phyloP scores from a whole-genome alignment of 1,140 invertebrate species.

The Oreohelix idahoensis region DNA sequence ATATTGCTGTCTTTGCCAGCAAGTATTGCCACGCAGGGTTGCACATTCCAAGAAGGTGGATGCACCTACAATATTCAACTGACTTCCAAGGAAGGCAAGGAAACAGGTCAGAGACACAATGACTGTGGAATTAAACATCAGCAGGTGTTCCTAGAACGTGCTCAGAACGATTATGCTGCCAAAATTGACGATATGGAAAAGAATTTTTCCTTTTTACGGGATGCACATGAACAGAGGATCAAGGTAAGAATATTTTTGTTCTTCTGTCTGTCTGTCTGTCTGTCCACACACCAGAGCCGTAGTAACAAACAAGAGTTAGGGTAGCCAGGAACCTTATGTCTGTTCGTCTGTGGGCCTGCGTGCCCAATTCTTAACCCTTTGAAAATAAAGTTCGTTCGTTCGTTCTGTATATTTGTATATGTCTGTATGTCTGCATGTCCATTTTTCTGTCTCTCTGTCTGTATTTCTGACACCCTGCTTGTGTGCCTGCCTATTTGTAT shows the following conservation, averaged over 20 bases:
- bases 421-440: too few species aligned
- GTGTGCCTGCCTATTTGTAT: too few species aligned
- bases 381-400: too few species aligned
- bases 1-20: not conserved
- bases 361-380: too few species aligned
- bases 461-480: too few species aligned
- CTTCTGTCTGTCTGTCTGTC: not conserved
- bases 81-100: not conserved
- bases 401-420: too few species aligned
- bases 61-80: constrained; percentile 39
- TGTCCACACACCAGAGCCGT: too few species aligned
- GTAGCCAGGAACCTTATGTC: too few species aligned
- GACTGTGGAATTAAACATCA: not conserved
- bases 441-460: too few species aligned
- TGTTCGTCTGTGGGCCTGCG: too few species aligned
- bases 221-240: constrained; percentile 32
- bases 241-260: constrained; percentile 16
- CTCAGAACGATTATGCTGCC: constrained; percentile 35
- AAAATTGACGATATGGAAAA: constrained; percentile 40
- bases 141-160: not conserved
- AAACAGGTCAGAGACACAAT: not conserved
- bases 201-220: constrained; percentile 33
- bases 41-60: constrained; percentile 2
- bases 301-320: too few species aligned
- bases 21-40: not conserved